A percentile compares a stretch with the other conserved stretches of the same genome.
These are phyloP conservation scores for Lasaia peninsularis DNA, from an alignment of 1,140 invertebrate genomes.

Conservation along the genomic window DNA sequence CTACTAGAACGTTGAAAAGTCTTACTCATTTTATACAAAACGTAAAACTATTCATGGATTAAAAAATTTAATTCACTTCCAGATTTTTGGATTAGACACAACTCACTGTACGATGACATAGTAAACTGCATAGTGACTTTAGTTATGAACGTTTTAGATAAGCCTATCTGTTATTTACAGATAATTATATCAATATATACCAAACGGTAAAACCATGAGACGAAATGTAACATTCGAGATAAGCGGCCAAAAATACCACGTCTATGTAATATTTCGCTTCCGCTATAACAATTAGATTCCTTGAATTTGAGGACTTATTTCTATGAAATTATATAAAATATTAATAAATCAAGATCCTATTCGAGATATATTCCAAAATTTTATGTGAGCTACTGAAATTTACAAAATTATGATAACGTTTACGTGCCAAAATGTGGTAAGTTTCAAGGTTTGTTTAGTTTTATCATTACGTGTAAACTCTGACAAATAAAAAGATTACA, in stretches of 20 bases:
- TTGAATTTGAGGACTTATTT: background rate
- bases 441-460: background rate
- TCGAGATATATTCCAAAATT: background rate
- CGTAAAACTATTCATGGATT: background rate
- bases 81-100: background rate
- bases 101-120: background rate
- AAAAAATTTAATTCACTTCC: background rate
- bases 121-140: background rate
- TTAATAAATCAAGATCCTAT: too few relatives aligned
- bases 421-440: background rate
- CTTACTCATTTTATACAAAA: slow-evolving; percentile 40
- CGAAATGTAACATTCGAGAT: background rate
- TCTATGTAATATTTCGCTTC: background rate
- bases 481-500: too few relatives aligned
- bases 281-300: background rate
- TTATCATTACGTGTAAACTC: background rate
- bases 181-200: slow-evolving; percentile 16
- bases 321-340: background rate
- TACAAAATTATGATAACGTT: background rate
- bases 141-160: slow-evolving; percentile 28
- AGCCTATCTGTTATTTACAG: slow-evolving; percentile 33
- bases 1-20: slow-evolving; percentile 37
- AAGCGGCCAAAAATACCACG: background rate
- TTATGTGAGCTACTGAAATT: background rate
- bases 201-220: background rate